These are phyloP conservation scores for Clepsis dumicolana DNA, from an alignment of 2,888 invertebrate species.

Conservation along the genomic window DNA sequence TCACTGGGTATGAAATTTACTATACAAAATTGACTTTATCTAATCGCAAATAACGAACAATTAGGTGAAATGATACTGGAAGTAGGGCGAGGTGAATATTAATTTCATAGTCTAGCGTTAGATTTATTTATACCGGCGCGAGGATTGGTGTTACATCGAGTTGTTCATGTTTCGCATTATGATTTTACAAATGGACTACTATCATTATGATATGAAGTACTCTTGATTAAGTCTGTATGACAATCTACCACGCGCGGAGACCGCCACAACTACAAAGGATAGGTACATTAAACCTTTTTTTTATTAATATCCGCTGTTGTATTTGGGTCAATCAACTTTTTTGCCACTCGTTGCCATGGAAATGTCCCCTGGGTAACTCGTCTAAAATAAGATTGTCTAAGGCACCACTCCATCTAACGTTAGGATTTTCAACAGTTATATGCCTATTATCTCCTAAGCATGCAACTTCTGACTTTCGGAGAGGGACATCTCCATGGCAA, in stretches of 20 bases:
- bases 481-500: no score
- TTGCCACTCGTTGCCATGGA: no score
- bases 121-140: conserved; percentile 18
- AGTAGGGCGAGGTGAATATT: conserved; percentile 11
- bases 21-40: conserved; percentile 35
- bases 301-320: no score
- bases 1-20: conserved; percentile 9
- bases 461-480: no score
- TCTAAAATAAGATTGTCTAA: no score
- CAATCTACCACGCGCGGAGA: neutral
- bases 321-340: no score
- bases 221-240: conserved; percentile 8
- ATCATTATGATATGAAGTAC: conserved; percentile 17
- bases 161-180: conserved; percentile 9
- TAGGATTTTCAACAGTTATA: no score
- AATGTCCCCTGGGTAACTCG: no score
- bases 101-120: conserved; percentile 35
- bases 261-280: no score
- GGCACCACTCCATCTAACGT: no score
- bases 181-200: neutral
- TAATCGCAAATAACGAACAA: neutral
- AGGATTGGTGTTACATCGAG: conserved; percentile 10
- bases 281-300: neutral
- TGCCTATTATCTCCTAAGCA: no score
- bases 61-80: neutral